These are phyloP conservation scores for Drosophila demipolita DNA, from an alignment of 2,888 invertebrate genomes.

Conservation along the genomic window DNA sequence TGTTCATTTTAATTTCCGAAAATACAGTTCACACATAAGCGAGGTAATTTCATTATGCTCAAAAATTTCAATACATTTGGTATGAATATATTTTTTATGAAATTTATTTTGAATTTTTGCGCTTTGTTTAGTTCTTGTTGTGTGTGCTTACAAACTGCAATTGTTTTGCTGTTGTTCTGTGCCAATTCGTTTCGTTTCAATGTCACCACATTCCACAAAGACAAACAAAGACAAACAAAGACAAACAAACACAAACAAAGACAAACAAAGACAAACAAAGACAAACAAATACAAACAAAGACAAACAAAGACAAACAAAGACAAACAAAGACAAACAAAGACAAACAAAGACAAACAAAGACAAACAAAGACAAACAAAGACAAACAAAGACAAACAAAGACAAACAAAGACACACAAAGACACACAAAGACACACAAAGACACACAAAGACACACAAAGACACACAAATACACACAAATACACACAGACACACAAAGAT, in stretches of 20 bases:
- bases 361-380: conserved; percentile 8
- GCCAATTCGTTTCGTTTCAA: conserved; percentile 28
- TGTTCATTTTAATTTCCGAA: conserved; percentile 1
- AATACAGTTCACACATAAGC: conserved; percentile 37
- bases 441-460: conserved; percentile 8
- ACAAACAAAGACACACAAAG: conserved; percentile 7
- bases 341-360: conserved; percentile 2
- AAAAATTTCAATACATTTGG: not conserved
- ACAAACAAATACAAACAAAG: not conserved
- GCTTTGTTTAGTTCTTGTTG: conserved; percentile 6
- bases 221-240: conserved; percentile 3
- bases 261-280: conserved; percentile 7
- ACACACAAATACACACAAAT: conserved; percentile 1
- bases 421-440: not conserved
- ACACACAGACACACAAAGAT: not conserved
- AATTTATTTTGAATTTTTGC: conserved; percentile 2
- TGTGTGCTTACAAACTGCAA: conserved; percentile 6
- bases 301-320: not conserved
- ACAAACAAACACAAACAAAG: not conserved
- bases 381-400: not conserved
- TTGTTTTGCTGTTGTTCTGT: conserved; percentile 10
- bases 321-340: conserved; percentile 4
- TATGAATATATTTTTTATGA: not conserved
- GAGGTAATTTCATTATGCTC: conserved; percentile 40
- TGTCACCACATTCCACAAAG: conserved; percentile 14